These are phyloP conservation scores for Lota lota DNA, from an alignment of 2,113 vertebrate species.

Conservation along the genomic window DNA sequence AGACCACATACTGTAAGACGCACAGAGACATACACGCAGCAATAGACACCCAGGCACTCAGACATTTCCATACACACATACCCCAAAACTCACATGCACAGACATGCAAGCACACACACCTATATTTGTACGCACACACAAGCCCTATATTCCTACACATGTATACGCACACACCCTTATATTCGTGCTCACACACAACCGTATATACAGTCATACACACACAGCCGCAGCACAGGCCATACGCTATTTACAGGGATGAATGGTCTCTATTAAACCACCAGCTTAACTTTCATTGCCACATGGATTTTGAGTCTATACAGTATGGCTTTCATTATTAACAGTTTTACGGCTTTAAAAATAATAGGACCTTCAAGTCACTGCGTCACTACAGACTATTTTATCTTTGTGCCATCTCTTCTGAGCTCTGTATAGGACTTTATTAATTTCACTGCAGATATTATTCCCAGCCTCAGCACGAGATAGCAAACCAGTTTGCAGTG, in stretches of 20 bases:
- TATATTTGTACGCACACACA: too few species aligned
- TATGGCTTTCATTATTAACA: constrained; percentile 28
- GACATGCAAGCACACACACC: too few species aligned
- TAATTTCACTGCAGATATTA: neutral
- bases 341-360: constrained; percentile 3
- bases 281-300: constrained; percentile 29
- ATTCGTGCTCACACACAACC: too few species aligned
- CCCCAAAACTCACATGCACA: constrained; percentile 1
- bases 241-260: constrained; percentile 31
- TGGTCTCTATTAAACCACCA: constrained; percentile 46
- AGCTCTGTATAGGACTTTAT: constrained; percentile 1
- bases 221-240: constrained; percentile 13
- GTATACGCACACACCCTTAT: too few species aligned
- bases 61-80: constrained; percentile 5
- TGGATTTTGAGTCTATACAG: constrained; percentile 17
- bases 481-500: neutral
- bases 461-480: neutral
- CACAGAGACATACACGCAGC: neutral
- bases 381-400: constrained; percentile 5
- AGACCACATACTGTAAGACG: constrained; percentile 17
- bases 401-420: constrained; percentile 1
- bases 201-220: constrained; percentile 14
- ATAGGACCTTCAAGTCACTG: neutral
- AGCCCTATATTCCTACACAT: constrained; percentile 15
- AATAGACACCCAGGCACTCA: neutral